phyloP scores from a whole-genome alignment of 2,888 invertebrate genomes.

The Acleris cristana region DNA sequence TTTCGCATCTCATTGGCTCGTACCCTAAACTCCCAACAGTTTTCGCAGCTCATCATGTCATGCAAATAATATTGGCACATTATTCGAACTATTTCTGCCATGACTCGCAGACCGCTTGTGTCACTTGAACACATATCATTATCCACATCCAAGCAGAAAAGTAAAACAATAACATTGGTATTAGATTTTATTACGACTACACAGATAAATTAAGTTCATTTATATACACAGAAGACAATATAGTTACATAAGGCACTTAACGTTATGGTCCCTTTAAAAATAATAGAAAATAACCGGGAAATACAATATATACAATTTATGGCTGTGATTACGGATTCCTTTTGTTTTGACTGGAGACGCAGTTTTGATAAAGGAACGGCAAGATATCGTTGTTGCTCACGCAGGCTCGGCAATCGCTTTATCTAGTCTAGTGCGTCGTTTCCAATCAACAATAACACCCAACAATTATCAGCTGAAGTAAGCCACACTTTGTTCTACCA shows the following conservation, averaged over 20 bases:
- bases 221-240: constrained; percentile 64
- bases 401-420: background rate
- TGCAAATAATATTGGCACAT: too few species aligned
- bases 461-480: constrained; percentile 42
- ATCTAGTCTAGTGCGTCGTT: background rate
- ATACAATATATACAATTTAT: constrained; percentile 51
- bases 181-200: constrained; percentile 50
- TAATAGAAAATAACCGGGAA: constrained; percentile 56
- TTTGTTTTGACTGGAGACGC: constrained; percentile 10
- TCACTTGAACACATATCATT: too few species aligned
- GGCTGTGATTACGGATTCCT: constrained; percentile 25
- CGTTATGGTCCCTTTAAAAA: constrained; percentile 76
- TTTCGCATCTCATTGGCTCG: background rate
- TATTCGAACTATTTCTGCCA: too few species aligned
- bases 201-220: constrained; percentile 62
- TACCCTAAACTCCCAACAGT: constrained; percentile 6
- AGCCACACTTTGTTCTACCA: constrained; percentile 57
- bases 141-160: too few species aligned
- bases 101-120: too few species aligned
- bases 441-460: background rate
- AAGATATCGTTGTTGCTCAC: constrained; percentile 7
- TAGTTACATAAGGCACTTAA: constrained; percentile 75
- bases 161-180: constrained; percentile 26
- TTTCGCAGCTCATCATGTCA: background rate
- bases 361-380: constrained; percentile 14